Conservation (phyloP, 2,113 vertebrate genomes). For the Phrynosoma platyrhinos region DNA sequence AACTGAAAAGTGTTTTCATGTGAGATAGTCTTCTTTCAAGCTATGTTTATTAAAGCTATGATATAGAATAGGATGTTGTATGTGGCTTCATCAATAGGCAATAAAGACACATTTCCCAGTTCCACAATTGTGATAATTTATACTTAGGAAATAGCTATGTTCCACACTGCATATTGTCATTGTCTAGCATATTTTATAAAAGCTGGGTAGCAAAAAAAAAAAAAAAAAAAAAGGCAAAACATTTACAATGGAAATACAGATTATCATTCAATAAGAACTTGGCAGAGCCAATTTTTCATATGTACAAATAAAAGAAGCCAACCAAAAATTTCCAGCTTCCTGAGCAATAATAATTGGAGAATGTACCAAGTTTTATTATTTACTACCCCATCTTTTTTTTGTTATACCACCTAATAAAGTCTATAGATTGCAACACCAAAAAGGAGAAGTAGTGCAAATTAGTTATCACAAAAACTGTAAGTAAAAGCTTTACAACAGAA, state of each 20-base stretch:
- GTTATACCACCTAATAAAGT: neutral
- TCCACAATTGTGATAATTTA: slow-evolving; percentile 7
- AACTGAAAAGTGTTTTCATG: slow-evolving; percentile 48
- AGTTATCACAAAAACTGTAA: neutral
- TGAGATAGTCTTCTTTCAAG: slow-evolving; percentile 31
- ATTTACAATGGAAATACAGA: neutral
- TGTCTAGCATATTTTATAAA: neutral
- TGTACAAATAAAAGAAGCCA: neutral
- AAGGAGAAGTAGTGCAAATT: neutral
- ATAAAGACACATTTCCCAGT: neutral
- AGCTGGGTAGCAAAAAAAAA: rapidly evolving
- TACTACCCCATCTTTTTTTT: neutral
- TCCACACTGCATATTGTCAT: neutral
- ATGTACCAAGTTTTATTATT: neutral
- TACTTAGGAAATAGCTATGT: slow-evolving; percentile 12
- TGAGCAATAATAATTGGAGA: neutral
- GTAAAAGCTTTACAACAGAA: neutral
- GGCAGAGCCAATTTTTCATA: too few species aligned
- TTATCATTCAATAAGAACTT: neutral
- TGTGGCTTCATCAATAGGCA: neutral
- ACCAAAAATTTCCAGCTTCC: slow-evolving; percentile 8
- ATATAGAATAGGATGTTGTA: rapidly evolving
- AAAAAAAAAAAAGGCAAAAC: neutral
- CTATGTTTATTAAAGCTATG: neutral
- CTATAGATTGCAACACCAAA: neutral